Base-by-base conservation (phyloP, 2,113 vertebrate genomes). In the Philantomba maxwellii region DNA sequence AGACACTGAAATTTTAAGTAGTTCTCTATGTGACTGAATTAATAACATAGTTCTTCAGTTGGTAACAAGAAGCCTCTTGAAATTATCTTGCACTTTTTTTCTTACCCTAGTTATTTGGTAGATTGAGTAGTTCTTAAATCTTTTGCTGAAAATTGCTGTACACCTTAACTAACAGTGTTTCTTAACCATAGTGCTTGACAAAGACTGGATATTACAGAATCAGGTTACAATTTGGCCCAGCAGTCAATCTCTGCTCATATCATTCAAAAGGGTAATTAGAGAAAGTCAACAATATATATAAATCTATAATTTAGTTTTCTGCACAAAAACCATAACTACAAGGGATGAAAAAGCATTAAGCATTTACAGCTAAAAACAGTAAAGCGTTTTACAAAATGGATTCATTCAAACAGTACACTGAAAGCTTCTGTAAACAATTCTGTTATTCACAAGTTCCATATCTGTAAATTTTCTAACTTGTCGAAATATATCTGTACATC, bases 1-100 rank as follows among this genome's bases (percentile, higher is more conserved):
- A 97, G 80, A 78, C 51, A 77, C 43, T 93, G 87, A 93, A 85
- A 75, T 92, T 96, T 96, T 97, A 90, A 95, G 89, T 62, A 97
- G 43, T 87, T 55, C 28, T 90, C 7, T 58, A 45, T 97, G 66
- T 43, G 58, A 90, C 15, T 87, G 14, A 95, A 95, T 94, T 97
- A 92, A 85, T 96, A 94, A 93, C 82, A 84, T 15, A 43, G 5
- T 83, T 84, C 30, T 96, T 92, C 25, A 77, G 75, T 51, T 96
- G 21, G 26, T 88, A 91, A 96, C 17, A 83, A 80, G 53, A 85
- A 84, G 88, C 21, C 60, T 96, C 64, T 94, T 53, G 8, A 21
- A 93, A 94, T 51, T 75, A 77, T 70, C 15, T 87, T 91, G 4
- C 16, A 77, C 70, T 73, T 66, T 93, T 87, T 87, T 95, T 60